Evolutionary conservation across 37 sponge, comb jelly and placozoan genomes (phyloP).

Genomic region (Lycopodina hypogea): DNA sequence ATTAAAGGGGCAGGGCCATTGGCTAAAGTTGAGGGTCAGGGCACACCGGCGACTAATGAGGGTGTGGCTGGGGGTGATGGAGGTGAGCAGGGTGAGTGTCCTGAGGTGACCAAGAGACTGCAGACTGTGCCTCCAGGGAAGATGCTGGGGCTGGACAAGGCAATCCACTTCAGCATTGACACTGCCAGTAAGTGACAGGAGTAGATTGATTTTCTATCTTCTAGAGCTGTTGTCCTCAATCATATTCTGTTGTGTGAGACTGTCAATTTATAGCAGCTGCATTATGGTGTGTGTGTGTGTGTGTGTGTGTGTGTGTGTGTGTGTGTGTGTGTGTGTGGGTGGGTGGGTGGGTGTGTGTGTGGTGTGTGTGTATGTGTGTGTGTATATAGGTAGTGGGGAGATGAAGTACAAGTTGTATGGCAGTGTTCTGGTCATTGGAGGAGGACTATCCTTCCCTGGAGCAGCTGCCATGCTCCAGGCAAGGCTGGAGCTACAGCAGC

Average conservation of each 20-base stretch:
- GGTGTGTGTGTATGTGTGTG: too few relatives aligned
- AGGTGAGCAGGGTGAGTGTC: slow-evolving; percentile 1
- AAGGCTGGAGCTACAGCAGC: slow-evolving; percentile 50
- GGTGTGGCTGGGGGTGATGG: neutral
- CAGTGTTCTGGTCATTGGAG: slow-evolving; percentile 80
- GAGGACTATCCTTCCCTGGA: slow-evolving; percentile 69
- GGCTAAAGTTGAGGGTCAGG: neutral
- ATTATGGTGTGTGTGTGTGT: too few relatives aligned
- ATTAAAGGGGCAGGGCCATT: neutral
- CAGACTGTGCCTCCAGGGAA: slow-evolving; percentile 29
- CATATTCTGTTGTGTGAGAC: too few relatives aligned
- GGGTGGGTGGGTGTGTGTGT: too few relatives aligned
- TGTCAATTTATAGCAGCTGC: too few relatives aligned
- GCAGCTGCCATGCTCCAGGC: slow-evolving; percentile 61
- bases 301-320: too few relatives aligned
- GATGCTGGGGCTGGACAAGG: slow-evolving; percentile 69
- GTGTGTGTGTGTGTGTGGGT: too few relatives aligned
- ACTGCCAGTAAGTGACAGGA: slow-evolving; percentile 56
- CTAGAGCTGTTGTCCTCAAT: too few relatives aligned
- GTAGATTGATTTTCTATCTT: too few relatives aligned
- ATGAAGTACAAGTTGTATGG: slow-evolving; percentile 81
- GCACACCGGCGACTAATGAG: neutral
- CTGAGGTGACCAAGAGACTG: slow-evolving; percentile 53
- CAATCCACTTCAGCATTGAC: slow-evolving; percentile 82
- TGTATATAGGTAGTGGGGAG: slow-evolving; percentile 57